Evolutionary conservation across 2,888 invertebrate species (phyloP).

Genomic region (Cheiracanthium punctorium): DNA sequence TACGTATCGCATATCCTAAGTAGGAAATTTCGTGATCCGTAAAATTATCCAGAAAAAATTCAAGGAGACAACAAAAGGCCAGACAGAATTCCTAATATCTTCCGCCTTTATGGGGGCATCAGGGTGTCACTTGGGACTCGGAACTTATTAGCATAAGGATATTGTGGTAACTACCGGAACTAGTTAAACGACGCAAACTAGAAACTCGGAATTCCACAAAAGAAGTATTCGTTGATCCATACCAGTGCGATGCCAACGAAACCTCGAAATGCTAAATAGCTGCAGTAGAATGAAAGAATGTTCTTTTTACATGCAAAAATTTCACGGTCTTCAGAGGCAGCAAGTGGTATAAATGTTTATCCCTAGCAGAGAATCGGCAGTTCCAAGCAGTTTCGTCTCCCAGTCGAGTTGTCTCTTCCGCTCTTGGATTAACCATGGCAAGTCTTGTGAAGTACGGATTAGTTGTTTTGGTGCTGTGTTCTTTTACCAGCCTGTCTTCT

Average conservation of each 20-base stretch:
- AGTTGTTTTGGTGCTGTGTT: background rate
- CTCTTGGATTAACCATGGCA: background rate
- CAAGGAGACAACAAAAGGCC: conserved; percentile 27
- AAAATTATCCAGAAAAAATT: conserved; percentile 15
- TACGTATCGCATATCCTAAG: no score
- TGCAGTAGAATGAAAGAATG: conserved; percentile 12
- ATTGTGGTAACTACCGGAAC: conserved; percentile 5
- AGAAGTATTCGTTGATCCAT: conserved; percentile 19
- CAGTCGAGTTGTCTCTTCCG: background rate
- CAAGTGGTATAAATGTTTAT: background rate
- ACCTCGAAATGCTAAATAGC: conserved; percentile 52
- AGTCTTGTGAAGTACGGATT: background rate
- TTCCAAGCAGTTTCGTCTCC: background rate
- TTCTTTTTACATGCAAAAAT: conserved; percentile 49
- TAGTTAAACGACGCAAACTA: conserved; percentile 12
- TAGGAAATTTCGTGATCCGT: background rate
- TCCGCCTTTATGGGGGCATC: conserved; percentile 6
- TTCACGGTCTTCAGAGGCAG: background rate
- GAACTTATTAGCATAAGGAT: conserved; percentile 30
- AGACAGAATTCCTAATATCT: conserved; percentile 8
- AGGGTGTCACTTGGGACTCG: conserved; percentile 40
- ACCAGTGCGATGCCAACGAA: background rate
- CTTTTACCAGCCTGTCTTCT: background rate
- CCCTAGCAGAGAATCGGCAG: background rate
- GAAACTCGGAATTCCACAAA: background rate